phyloP scores from a whole-genome alignment of 2,797 vertebrate species.

The Naso thynnoides region DNA sequence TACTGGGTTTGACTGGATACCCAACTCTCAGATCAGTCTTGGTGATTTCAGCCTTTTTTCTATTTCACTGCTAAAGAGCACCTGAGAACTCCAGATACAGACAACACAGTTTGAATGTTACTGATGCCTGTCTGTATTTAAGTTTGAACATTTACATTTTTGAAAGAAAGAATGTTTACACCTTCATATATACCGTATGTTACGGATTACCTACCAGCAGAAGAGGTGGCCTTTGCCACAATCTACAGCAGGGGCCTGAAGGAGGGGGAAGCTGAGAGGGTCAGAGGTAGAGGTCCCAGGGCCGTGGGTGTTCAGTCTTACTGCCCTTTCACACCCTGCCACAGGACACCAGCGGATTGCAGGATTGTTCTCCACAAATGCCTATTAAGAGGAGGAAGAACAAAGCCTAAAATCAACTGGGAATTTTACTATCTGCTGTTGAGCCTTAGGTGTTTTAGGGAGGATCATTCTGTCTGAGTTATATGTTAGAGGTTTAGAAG shows the following conservation, averaged over 20 bases:
- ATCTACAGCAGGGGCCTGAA: slow-evolving; percentile 96
- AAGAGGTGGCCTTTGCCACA: slow-evolving; percentile 98
- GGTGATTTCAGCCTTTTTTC: slow-evolving; percentile 12
- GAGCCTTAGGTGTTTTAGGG: background rate
- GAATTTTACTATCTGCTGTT: slow-evolving; percentile 1
- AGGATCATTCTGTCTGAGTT: background rate
- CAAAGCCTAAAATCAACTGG: background rate
- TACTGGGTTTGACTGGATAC: slow-evolving; percentile 1
- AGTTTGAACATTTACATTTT: too few species aligned
- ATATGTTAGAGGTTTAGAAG: background rate
- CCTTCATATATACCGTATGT: background rate
- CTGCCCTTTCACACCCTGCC: slow-evolving; percentile 95
- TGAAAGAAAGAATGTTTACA: background rate
- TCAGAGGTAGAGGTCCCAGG: slow-evolving; percentile 89
- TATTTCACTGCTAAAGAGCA: background rate
- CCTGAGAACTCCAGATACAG: background rate
- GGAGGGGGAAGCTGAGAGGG: slow-evolving; percentile 90
- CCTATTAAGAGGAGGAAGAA: slow-evolving; percentile 78
- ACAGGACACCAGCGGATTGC: slow-evolving; percentile 98
- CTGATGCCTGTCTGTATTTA: slow-evolving; percentile 10
- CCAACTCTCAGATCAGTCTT: background rate
- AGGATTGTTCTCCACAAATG: slow-evolving; percentile 99
- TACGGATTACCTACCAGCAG: slow-evolving; percentile 89
- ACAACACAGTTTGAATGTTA: slow-evolving; percentile 1
- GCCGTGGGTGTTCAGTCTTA: slow-evolving; percentile 92